Percentiles rank a stretch among this genome's conserved stretches.
phyloP scores from a whole-genome alignment of 2,797 vertebrate genomes.

The Labeo calbasu region DNA sequence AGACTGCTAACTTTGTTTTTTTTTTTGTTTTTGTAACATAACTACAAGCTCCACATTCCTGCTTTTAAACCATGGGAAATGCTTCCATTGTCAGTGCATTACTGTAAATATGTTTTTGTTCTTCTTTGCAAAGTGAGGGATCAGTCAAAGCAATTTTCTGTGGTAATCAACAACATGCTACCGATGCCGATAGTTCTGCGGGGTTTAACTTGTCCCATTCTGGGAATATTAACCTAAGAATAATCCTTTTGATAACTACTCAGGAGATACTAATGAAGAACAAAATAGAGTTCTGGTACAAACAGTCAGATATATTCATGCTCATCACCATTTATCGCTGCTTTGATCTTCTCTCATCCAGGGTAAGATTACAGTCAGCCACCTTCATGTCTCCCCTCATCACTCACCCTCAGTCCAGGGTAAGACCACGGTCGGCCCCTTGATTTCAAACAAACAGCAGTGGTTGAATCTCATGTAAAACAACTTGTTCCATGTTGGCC shows the following conservation, averaged over 20 bases:
- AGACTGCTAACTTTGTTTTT: too few relatives aligned
- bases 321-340: slow-evolving; percentile 66
- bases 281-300: neutral
- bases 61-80: neutral
- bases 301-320: slow-evolving; percentile 37
- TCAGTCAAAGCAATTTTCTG: neutral
- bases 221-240: neutral
- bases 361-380: slow-evolving; percentile 72
- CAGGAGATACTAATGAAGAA: slow-evolving; percentile 45
- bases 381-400: slow-evolving; percentile 73
- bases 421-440: slow-evolving; percentile 72
- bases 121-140: neutral
- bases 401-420: slow-evolving; percentile 70
- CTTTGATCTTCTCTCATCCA: slow-evolving; percentile 77
- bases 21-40: neutral
- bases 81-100: neutral
- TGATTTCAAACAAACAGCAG: neutral
- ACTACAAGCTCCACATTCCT: neutral
- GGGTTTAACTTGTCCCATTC: neutral
- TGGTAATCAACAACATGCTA: neutral
- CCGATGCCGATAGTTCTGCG: neutral
- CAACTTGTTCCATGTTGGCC: slow-evolving; percentile 2
- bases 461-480: neutral
- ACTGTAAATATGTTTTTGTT: neutral
- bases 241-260: slow-evolving; percentile 45